Evolutionary conservation across 1,140 invertebrate genomes (phyloP).

Genomic region (Cataglyphis hispanica): DNA sequence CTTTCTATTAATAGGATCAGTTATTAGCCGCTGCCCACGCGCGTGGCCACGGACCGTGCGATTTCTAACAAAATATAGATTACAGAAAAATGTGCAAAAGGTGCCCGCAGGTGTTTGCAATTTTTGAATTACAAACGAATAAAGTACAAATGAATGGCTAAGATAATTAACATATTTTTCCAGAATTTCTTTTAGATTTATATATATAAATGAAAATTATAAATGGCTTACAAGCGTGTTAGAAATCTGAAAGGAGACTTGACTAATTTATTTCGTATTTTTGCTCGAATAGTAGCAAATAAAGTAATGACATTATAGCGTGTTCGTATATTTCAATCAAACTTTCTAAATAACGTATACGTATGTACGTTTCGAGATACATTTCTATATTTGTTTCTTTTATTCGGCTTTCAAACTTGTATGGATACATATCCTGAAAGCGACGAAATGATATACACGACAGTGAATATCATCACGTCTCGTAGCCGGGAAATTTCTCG

Average conservation of each 20-base stretch:
- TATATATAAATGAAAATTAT: no score
- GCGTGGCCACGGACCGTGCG: constrained; percentile 4
- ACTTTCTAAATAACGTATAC: constrained; percentile 12
- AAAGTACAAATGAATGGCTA: neutral
- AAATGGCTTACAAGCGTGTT: no score
- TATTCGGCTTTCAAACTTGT: neutral
- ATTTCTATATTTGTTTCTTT: neutral
- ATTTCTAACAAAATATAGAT: constrained; percentile 35
- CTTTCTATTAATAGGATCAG: constrained; percentile 76
- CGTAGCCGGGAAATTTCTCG: constrained; percentile 11
- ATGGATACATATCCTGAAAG: neutral
- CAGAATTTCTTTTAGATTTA: neutral
- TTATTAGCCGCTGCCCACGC: constrained; percentile 72
- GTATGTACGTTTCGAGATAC: neutral
- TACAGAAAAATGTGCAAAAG: neutral
- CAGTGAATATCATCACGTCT: neutral
- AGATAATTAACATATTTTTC: neutral
- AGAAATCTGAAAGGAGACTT: neutral
- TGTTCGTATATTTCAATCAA: constrained; percentile 12
- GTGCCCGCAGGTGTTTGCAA: neutral
- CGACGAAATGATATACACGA: neutral
- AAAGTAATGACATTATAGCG: neutral
- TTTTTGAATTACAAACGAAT: neutral
- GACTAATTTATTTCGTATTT: neutral
- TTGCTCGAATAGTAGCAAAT: neutral